A percentile compares a stretch with the other conserved stretches of the same genome.
phyloP scores from a whole-genome alignment of 1,140 invertebrate genomes.

The Batillaria attramentaria region DNA sequence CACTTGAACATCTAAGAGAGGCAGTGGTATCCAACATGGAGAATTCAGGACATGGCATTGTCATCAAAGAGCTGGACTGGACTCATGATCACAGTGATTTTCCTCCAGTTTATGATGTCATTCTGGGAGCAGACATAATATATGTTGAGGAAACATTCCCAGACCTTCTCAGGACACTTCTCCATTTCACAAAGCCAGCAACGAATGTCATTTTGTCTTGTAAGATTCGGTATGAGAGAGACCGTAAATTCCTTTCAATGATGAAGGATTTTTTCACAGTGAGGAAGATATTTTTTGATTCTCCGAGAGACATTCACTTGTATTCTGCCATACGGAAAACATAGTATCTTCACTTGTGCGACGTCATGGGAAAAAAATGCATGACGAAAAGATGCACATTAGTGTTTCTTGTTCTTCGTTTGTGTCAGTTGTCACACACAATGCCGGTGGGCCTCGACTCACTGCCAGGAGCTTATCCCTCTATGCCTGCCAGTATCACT shows the following conservation, averaged over 20 bases:
- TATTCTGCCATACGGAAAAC: constrained; percentile 45
- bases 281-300: constrained; percentile 55
- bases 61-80: constrained; percentile 62
- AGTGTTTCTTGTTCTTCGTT: too few species aligned
- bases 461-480: too few species aligned
- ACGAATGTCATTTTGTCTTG: constrained; percentile 63
- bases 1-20: constrained; percentile 49
- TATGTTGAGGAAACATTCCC: constrained; percentile 69
- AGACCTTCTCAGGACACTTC: constrained; percentile 61
- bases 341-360: too few species aligned
- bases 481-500: too few species aligned
- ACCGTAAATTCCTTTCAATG: constrained; percentile 60
- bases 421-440: too few species aligned
- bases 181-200: constrained; percentile 47
- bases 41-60: constrained; percentile 27
- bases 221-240: constrained; percentile 67
- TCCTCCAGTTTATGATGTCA: constrained; percentile 57
- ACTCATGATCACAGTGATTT: constrained; percentile 48
- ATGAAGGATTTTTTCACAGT: constrained; percentile 57
- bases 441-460: too few species aligned
- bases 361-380: too few species aligned
- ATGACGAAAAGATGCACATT: too few species aligned
- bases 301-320: constrained; percentile 58
- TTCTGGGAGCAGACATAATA: constrained; percentile 70
- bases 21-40: constrained; percentile 54